Evolutionary conservation across 2,888 invertebrate species (phyloP).

Genomic region (Sturmia bella): DNA sequence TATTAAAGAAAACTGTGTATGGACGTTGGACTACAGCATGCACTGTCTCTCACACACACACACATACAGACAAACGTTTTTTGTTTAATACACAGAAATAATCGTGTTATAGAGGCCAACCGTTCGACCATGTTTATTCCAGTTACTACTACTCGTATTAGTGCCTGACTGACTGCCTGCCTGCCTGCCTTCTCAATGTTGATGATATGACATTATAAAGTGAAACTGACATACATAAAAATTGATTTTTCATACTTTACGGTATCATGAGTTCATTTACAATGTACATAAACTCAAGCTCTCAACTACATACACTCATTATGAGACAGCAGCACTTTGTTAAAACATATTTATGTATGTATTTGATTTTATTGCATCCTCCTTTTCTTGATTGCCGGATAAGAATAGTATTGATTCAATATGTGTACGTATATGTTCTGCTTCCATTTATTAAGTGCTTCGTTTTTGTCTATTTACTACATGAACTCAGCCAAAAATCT

Average conservation of each 20-base stretch:
- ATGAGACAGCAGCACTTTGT: neutral
- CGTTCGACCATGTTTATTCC: slow-evolving; percentile 21
- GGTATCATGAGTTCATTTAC: slow-evolving; percentile 39
- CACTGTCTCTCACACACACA: neutral
- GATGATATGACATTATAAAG: slow-evolving; percentile 69
- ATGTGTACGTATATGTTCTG: neutral
- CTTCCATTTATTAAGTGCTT: neutral
- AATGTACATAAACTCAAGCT: neutral
- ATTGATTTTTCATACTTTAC: slow-evolving; percentile 65
- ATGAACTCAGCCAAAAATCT: slow-evolving; percentile 11
- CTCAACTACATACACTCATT: slow-evolving; percentile 5
- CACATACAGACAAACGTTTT: neutral
- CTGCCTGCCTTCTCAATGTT: slow-evolving; percentile 27
- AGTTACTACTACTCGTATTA: slow-evolving; percentile 3
- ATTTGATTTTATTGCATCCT: slow-evolving; percentile 3
- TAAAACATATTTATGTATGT: neutral
- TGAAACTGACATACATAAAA: slow-evolving; percentile 70
- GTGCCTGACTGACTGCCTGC: slow-evolving; percentile 10
- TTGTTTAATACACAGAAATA: slow-evolving; percentile 6
- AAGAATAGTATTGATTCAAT: too few species aligned
- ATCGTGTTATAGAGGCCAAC: slow-evolving; percentile 7
- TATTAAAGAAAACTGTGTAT: too few species aligned
- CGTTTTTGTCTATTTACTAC: neutral
- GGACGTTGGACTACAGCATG: too few species aligned
- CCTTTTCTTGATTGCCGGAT: neutral